Percentiles rank a stretch among this genome's conserved stretches.
phyloP scores from a whole-genome alignment of 2,113 vertebrate species.

The Oenanthe melanoleuca region DNA sequence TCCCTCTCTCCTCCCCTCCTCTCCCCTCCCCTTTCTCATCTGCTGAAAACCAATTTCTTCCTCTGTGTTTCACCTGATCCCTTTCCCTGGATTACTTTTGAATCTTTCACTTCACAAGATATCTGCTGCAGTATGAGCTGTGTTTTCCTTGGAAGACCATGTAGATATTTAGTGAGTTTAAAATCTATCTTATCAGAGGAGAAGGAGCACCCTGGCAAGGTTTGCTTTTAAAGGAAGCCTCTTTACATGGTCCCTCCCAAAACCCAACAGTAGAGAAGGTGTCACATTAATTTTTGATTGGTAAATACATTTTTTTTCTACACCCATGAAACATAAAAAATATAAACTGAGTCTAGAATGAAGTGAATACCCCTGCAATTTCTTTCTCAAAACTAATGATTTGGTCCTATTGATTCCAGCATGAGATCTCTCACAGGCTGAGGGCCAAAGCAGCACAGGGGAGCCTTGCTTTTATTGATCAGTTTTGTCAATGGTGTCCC shows the following conservation, averaged over 20 bases:
- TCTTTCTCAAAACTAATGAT: background rate
- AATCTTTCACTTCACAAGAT: background rate
- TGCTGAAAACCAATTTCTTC: background rate
- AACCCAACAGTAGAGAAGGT: background rate
- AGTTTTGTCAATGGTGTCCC: background rate
- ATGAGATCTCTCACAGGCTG: background rate
- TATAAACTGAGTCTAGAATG: background rate
- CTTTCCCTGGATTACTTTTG: background rate
- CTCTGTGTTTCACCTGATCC: background rate
- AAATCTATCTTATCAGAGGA: background rate
- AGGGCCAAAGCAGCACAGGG: background rate
- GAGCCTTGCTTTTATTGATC: background rate
- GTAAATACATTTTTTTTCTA: background rate
- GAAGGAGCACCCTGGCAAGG: background rate
- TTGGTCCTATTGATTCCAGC: background rate
- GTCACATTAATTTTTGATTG: background rate
- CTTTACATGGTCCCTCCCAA: rapidly evolving
- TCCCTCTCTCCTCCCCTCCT: background rate
- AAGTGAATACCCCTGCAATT: background rate
- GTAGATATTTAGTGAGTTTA: background rate
- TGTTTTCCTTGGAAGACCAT: background rate
- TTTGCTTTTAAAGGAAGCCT: background rate
- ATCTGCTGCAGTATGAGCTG: background rate
- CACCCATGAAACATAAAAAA: background rate
- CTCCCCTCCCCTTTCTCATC: background rate